Evolutionary conservation across 2,888 invertebrate genomes (phyloP).

Genomic region (Chloroclysta siterata): DNA sequence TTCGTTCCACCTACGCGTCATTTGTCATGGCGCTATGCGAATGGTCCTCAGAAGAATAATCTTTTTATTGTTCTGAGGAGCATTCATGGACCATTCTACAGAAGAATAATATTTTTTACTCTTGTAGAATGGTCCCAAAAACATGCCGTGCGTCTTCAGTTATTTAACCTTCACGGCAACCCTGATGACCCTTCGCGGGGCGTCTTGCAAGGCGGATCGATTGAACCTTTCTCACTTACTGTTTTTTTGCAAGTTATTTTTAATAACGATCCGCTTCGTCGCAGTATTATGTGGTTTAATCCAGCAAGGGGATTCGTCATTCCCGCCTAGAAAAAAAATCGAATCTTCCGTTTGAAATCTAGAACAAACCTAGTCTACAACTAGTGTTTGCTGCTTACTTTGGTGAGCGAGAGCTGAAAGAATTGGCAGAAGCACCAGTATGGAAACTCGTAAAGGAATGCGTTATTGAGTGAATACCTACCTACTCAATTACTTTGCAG

Average conservation of each 20-base stretch:
- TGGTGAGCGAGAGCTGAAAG: too few species aligned
- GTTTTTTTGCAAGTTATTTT: background rate
- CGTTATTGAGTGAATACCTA: too few species aligned
- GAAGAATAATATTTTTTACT: background rate
- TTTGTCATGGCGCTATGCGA: slow-evolving; percentile 3
- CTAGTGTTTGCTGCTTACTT: too few species aligned
- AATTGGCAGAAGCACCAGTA: too few species aligned
- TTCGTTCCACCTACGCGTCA: slow-evolving; percentile 1
- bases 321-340: too few species aligned
- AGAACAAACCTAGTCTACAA: too few species aligned
- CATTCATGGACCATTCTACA: too few species aligned
- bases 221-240: slow-evolving; percentile 7
- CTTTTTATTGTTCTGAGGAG: background rate
- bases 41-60: too few species aligned
- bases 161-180: slow-evolving; percentile 24
- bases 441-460: too few species aligned
- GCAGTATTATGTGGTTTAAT: background rate
- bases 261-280: background rate
- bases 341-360: too few species aligned
- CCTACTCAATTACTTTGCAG: too few species aligned
- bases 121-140: background rate
- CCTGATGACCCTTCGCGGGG: slow-evolving; percentile 20
- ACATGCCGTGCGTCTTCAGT: background rate
- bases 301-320: background rate
- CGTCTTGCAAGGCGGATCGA: slow-evolving; percentile 19